phyloP scores from a whole-genome alignment of 2,888 invertebrate genomes.

The Noctua fimbriata region DNA sequence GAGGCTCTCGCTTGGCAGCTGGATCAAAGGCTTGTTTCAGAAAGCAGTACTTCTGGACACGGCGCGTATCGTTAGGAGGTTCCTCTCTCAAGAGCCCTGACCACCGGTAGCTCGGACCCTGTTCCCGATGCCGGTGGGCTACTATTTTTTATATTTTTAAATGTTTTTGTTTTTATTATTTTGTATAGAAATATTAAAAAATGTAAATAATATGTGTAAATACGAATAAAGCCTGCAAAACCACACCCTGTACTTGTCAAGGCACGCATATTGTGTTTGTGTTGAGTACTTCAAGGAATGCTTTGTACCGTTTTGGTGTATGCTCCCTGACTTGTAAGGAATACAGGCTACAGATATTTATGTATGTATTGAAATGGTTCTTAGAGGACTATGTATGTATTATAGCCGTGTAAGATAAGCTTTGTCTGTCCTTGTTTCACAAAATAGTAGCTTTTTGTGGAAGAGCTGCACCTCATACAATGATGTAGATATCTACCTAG shows the following conservation, averaged over 20 bases:
- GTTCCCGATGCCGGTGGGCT: too few species aligned
- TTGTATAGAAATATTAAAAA: too few species aligned
- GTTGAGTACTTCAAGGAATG: slow-evolving; percentile 43
- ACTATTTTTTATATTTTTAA: too few species aligned
- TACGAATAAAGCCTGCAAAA: too few species aligned
- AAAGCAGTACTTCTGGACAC: too few species aligned
- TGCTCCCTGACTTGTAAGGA: slow-evolving; percentile 23
- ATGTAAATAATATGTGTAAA: too few species aligned
- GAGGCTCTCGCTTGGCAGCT: too few species aligned
- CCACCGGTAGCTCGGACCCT: too few species aligned
- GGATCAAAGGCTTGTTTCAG: too few species aligned
- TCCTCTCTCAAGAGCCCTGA: too few species aligned
- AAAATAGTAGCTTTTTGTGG: neutral
- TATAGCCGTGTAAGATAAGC: neutral
- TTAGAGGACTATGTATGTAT: neutral
- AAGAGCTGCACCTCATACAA: neutral
- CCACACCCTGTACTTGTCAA: neutral
- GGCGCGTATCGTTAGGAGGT: too few species aligned
- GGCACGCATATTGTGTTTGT: slow-evolving; percentile 24
- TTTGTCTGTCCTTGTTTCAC: neutral
- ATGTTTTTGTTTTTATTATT: too few species aligned
- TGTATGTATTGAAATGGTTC: slow-evolving; percentile 6
- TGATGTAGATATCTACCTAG: neutral
- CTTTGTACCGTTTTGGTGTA: slow-evolving; percentile 48
- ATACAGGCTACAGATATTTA: neutral